These are phyloP conservation scores for Oncorhynchus mykiss DNA, from an alignment of 2,113 vertebrate species.

Conservation along the genomic window DNA sequence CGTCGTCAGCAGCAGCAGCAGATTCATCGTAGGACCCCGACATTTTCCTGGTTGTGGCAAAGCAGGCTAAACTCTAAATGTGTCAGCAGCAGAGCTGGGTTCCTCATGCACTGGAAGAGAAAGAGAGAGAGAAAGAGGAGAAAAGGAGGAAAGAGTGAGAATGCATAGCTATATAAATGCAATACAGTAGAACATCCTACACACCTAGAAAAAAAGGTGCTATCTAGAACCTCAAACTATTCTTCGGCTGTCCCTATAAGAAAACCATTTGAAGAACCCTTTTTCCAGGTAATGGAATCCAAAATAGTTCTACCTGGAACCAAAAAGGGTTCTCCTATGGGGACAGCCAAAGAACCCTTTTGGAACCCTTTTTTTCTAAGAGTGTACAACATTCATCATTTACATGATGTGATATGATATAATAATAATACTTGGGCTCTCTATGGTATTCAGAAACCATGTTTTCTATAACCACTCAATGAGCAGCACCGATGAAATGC, in stretches of 20 bases:
- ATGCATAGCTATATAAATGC: slow-evolving; percentile 13
- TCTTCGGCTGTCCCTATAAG: too few species aligned
- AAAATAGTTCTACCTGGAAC: too few species aligned
- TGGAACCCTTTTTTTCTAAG: too few species aligned
- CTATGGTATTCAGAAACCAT: not conserved
- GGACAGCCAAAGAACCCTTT: too few species aligned
- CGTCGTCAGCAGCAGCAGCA: slow-evolving; percentile 82
- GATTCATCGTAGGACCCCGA: slow-evolving; percentile 94
- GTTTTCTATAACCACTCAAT: slow-evolving; percentile 2
- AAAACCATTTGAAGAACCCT: too few species aligned
- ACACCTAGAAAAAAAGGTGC: too few species aligned
- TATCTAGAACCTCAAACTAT: too few species aligned
- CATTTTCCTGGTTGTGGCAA: slow-evolving; percentile 78
- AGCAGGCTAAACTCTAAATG: slow-evolving; percentile 62
- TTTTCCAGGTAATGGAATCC: too few species aligned
- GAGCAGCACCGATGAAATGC: slow-evolving; percentile 8
- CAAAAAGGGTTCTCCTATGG: too few species aligned
- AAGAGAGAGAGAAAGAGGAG: slow-evolving; percentile 6
- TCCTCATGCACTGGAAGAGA: slow-evolving; percentile 74
- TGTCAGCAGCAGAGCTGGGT: slow-evolving; percentile 66
- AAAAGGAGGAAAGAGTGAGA: slow-evolving; percentile 27
- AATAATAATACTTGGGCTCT: not conserved
- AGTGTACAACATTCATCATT: not conserved
- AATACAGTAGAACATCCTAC: slow-evolving; percentile 6
- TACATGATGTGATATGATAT: too few species aligned